Evolutionary conservation across 30 jellyfish, hydroid and myxozoan genomes (phyloP), one percentile per base, ranked within the genome.

Genomic region (Haliclystus octoradiatus): DNA sequence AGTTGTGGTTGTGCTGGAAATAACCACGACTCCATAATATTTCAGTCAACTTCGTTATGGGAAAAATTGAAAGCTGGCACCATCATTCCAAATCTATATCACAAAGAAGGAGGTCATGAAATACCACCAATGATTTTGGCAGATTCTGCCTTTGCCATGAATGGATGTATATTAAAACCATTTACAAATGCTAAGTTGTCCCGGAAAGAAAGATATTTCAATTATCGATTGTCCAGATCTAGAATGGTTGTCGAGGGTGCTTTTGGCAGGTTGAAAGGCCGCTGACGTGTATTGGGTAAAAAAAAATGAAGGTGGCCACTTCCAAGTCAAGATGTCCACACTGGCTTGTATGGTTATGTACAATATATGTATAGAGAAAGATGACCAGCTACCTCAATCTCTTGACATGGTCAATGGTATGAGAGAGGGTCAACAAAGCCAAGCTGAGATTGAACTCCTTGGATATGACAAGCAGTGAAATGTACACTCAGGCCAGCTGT

Each of bases 151-250:
- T 66, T 77, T 35, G 80, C 89, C 28, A 66, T 68, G 49, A 69
- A 62, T 28, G 22, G 68, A 28, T 81, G 73, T 66, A 28, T 65
- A 22, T 63, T 50, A 69, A 79, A 81, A 71, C 94, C 94, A 14
- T 72, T 72, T 70, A 73, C 76, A 70, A 73, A 72, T 81, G 94
- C 94, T 1, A 80, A 63, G 15, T 35, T 81, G 70, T 12, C 82
- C 33, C 31, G 65, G 33, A 57, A 68, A 33, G 80, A 81, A 75
- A 50, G 87, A 26, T 67, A 81, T 65, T 81, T 81, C 76, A 72
- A 81, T 73, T 81, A 81, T 73, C 31, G 94, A 73, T 72, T 68
- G 52, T 65, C 88, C 50, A 81, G 94, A 19, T 88, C 94, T 49
- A 19, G 83, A 35, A 52, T 81, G 83, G 87, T 65, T 23, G 74